Conservation (phyloP, 2,113 vertebrate genomes). For the Hemiscyllium ocellatum region DNA sequence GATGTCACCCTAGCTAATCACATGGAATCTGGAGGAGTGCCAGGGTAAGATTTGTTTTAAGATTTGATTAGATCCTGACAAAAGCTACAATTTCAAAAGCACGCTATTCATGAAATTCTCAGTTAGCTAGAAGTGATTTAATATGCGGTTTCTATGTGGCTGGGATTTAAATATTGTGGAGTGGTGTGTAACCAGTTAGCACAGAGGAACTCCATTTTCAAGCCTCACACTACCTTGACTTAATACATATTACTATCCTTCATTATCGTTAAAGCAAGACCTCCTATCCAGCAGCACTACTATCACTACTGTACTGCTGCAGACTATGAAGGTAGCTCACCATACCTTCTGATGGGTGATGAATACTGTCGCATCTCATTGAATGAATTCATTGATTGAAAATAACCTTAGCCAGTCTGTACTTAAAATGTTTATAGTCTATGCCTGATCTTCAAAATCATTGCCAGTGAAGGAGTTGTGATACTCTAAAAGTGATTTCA, state of each 20-base stretch:
- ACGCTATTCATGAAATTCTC: neutral
- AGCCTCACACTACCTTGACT: neutral
- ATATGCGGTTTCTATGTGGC: no score
- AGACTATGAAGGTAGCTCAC: neutral
- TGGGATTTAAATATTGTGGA: neutral
- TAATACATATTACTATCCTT: neutral
- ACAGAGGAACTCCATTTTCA: neutral
- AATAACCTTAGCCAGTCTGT: neutral
- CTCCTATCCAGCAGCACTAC: neutral
- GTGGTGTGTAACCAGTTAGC: neutral
- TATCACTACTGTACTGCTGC: neutral
- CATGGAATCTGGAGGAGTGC: slow-evolving; percentile 92
- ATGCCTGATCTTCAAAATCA: neutral
- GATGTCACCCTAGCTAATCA: slow-evolving; percentile 94
- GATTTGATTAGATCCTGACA: neutral
- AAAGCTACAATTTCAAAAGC: neutral
- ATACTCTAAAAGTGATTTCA: neutral
- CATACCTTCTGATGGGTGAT: neutral
- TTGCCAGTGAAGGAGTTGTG: neutral
- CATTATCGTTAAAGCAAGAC: neutral
- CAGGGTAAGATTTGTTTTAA: slow-evolving; percentile 65
- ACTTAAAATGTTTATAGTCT: neutral
- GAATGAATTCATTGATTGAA: no score
- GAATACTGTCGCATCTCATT: neutral
- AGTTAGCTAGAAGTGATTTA: neutral